Conservation (phyloP, 2,888 invertebrate genomes). For the Cynaeus angustus region DNA sequence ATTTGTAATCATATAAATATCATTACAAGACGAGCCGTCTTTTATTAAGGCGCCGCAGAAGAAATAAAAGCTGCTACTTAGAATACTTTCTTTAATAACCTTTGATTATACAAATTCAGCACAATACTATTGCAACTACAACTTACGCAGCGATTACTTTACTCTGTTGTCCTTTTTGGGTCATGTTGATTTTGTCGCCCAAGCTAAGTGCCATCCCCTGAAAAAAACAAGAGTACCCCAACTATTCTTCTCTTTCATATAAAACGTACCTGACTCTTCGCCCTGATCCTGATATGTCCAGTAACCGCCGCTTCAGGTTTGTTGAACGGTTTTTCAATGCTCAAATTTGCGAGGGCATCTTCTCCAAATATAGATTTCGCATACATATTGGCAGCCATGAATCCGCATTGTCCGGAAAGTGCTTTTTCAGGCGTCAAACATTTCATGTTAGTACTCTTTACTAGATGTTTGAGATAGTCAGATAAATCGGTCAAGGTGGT, state of each 20-base stretch:
- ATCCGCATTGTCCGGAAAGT: constrained; percentile 97
- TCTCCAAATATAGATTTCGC: constrained; percentile 98
- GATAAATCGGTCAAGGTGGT: constrained; percentile 94
- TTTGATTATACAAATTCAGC: constrained; percentile 40
- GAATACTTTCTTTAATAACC: constrained; percentile 27
- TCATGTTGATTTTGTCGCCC: constrained; percentile 98
- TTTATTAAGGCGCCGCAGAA: constrained; percentile 30
- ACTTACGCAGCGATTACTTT: constrained; percentile 63
- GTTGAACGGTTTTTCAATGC: constrained; percentile 95
- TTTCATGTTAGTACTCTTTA: constrained; percentile 98
- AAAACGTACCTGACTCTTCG: constrained; percentile 92
- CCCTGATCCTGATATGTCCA: constrained; percentile 97
- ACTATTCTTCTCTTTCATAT: not conserved
- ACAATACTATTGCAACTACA: constrained; percentile 4
- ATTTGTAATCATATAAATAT: constrained; percentile 65
- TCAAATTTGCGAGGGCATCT: constrained; percentile 98
- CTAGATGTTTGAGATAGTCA: constrained; percentile 93
- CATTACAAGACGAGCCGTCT: constrained; percentile 47
- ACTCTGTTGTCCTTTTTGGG: constrained; percentile 82
- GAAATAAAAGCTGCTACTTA: constrained; percentile 30
- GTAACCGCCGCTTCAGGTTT: constrained; percentile 91
- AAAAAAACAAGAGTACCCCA: constrained; percentile 25
- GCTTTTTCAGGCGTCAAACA: constrained; percentile 99
- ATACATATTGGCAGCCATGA: constrained; percentile 99
- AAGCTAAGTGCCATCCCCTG: constrained; percentile 99